Percentiles rank a stretch among this genome's conserved stretches.
Evolutionary conservation across 2,888 invertebrate species (phyloP).

Genomic region (Eremobia ochroleuca): DNA sequence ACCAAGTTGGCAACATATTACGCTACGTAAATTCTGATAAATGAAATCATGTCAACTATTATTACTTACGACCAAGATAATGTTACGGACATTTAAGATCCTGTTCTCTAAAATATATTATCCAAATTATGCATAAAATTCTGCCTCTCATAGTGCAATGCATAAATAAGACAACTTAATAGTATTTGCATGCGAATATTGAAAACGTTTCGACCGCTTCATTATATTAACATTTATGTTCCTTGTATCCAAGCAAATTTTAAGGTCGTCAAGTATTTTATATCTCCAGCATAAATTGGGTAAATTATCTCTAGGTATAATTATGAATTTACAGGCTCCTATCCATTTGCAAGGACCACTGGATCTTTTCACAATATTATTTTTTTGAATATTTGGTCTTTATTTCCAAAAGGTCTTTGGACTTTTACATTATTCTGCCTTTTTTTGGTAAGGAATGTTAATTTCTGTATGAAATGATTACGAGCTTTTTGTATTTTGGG

Average conservation of each 20-base stretch:
- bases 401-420: slow-evolving; percentile 26
- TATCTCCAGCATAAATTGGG: slow-evolving; percentile 42
- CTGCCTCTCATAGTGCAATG: slow-evolving; percentile 25
- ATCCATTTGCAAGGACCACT: slow-evolving; percentile 31
- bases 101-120: slow-evolving; percentile 51
- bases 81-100: slow-evolving; percentile 46
- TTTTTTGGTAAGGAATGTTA: slow-evolving; percentile 29
- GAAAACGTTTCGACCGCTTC: slow-evolving; percentile 36
- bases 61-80: slow-evolving; percentile 50
- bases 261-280: slow-evolving; percentile 60
- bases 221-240: slow-evolving; percentile 38
- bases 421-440: slow-evolving; percentile 8
- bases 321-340: slow-evolving; percentile 40
- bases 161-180: slow-evolving; percentile 30
- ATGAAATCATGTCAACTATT: slow-evolving; percentile 44
- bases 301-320: slow-evolving; percentile 31
- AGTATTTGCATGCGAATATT: slow-evolving; percentile 41
- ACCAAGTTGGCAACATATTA: slow-evolving; percentile 10
- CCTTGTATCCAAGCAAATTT: slow-evolving; percentile 30
- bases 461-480: slow-evolving; percentile 35
- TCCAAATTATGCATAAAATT: slow-evolving; percentile 47
- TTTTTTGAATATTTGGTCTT: slow-evolving; percentile 13
- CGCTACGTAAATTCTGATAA: slow-evolving; percentile 37
- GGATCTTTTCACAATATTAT: slow-evolving; percentile 7
- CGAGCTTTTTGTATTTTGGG: slow-evolving; percentile 24